Percentiles rank a stretch among this genome's conserved stretches.
These are phyloP conservation scores for Leptinotarsa rubiginosa DNA, from an alignment of 2,888 invertebrate genomes.

Conservation along the genomic window DNA sequence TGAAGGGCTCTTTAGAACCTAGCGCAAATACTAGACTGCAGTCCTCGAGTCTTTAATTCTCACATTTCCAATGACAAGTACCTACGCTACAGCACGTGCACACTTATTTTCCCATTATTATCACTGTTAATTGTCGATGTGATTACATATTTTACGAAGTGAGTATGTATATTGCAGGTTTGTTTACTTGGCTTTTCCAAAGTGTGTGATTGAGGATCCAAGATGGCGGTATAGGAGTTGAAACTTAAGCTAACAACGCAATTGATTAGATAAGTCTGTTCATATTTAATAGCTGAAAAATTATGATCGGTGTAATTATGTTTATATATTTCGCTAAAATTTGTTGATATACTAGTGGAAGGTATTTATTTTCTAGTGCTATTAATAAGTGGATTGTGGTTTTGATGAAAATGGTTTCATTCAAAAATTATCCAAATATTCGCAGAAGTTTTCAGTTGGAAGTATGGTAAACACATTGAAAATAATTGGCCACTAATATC, in stretches of 20 bases:
- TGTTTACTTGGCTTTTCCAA: not conserved
- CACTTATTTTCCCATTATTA: not conserved
- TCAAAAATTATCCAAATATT: no score
- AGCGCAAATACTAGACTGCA: constrained; percentile 47
- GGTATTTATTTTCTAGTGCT: no score
- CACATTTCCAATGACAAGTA: constrained; percentile 18
- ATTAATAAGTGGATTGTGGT: no score
- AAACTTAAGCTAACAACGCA: not conserved
- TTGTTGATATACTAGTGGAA: not conserved
- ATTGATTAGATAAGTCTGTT: constrained; percentile 3
- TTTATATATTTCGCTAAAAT: not conserved
- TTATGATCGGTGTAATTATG: not conserved
- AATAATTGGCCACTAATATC: no score
- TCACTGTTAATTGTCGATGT: not conserved
- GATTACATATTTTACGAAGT: not conserved
- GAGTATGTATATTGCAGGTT: not conserved
- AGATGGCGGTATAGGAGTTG: not conserved
- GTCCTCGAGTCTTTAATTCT: constrained; percentile 26
- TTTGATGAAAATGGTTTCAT: not conserved
- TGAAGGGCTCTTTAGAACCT: constrained; percentile 49
- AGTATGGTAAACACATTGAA: no score
- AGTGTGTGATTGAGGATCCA: not conserved
- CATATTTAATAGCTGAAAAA: not conserved
- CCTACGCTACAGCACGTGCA: not conserved
- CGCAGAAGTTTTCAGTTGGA: no score